Evolutionary conservation across 2,888 invertebrate species (phyloP).

Genomic region (Junonia oenone): DNA sequence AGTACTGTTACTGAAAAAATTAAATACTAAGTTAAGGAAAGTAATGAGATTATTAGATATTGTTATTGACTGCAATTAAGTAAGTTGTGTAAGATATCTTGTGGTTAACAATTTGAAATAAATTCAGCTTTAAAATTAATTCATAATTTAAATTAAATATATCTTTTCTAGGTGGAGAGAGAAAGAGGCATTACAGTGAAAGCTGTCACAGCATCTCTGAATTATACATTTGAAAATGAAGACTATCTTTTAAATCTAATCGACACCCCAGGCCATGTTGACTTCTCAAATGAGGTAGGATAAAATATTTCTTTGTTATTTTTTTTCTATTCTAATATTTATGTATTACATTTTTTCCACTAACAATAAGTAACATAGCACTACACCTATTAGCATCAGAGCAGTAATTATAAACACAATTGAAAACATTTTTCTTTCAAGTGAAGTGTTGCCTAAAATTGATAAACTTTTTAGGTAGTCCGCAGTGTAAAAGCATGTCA

Average conservation of each 20-base stretch:
- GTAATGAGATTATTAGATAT: no score
- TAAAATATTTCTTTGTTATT: background rate
- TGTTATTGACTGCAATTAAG: no score
- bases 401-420: no score
- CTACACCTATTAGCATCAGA: background rate
- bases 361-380: background rate
- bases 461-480: conserved; percentile 86
- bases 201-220: conserved; percentile 95
- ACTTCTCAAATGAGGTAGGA: conserved; percentile 95
- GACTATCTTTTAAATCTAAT: conserved; percentile 94
- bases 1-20: no score
- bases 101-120: no score
- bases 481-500: conserved; percentile 95
- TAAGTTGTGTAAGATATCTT: no score
- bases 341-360: no score
- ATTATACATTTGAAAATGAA: conserved; percentile 84
- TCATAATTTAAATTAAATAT: no score
- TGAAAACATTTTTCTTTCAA: no score
- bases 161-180: conserved; percentile 88
- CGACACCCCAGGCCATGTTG: conserved; percentile 99
- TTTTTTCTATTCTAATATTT: background rate
- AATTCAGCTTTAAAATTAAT: no score
- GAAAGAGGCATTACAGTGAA: conserved; percentile 99
- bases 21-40: no score
- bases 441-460: no score